phyloP scores from a whole-genome alignment of 1,140 invertebrate genomes.

The Lucilia cuprina region DNA sequence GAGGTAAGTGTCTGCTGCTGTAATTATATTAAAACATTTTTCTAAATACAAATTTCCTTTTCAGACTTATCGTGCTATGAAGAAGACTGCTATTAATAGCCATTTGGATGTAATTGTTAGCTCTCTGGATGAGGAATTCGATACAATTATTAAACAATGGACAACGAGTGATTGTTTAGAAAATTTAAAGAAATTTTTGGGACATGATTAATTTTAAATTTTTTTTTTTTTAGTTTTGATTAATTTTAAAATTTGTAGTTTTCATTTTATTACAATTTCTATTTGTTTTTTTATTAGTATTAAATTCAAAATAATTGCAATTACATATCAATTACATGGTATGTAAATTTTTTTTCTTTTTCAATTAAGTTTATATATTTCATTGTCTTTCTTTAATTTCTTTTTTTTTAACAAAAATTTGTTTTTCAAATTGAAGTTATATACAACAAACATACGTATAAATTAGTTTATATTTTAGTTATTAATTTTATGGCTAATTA shows the following conservation, averaged over 20 bases:
- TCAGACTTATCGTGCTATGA: conserved; percentile 59
- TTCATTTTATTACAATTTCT: background rate
- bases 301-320: background rate
- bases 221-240: conserved; percentile 17
- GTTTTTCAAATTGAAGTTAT: background rate
- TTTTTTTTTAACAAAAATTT: background rate
- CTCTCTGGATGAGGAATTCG: conserved; percentile 68
- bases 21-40: background rate
- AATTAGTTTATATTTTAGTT: too few species aligned
- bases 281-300: conserved; percentile 18
- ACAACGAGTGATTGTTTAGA: conserved; percentile 69
- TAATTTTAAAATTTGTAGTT: conserved; percentile 15
- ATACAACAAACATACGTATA: too few species aligned
- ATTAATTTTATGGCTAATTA: too few species aligned
- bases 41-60: background rate
- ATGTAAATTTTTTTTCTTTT: background rate
- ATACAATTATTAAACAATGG: conserved; percentile 72
- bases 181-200: conserved; percentile 52
- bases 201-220: conserved; percentile 27
- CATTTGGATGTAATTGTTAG: conserved; percentile 67
- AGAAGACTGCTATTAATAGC: conserved; percentile 68
- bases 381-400: background rate
- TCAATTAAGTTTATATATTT: background rate
- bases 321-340: conserved; percentile 20
- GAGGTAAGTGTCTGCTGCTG: conserved; percentile 42